Conservation (phyloP, 2,888 invertebrate genomes). For the Callosobruchus maculatus region DNA sequence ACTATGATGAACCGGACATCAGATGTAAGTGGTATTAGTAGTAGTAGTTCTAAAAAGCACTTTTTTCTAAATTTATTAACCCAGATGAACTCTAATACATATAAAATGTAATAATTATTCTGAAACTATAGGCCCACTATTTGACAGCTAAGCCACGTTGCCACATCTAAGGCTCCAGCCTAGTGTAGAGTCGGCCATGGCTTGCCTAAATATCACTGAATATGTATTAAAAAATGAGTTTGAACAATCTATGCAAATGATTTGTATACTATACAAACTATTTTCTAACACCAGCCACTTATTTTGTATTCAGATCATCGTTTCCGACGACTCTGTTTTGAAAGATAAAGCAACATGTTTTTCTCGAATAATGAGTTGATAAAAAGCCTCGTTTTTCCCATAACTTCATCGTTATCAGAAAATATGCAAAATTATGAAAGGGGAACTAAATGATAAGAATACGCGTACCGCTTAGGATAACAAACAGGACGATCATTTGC, state of each 20-base stretch:
- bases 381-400: slow-evolving; percentile 34
- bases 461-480: neutral
- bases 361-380: slow-evolving; percentile 37
- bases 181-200: too few species aligned
- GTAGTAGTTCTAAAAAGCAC: too few species aligned
- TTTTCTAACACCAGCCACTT: neutral
- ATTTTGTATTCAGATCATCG: neutral
- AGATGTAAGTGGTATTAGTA: too few species aligned
- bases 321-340: neutral
- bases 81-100: too few species aligned
- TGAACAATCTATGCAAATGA: neutral
- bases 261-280: neutral
- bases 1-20: too few species aligned
- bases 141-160: too few species aligned
- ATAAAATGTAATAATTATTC: too few species aligned
- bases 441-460: slow-evolving; percentile 23
- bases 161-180: too few species aligned
- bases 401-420: slow-evolving; percentile 34
- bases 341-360: slow-evolving; percentile 32
- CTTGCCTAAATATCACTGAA: too few species aligned
- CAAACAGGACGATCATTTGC: neutral
- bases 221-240: neutral
- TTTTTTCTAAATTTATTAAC: too few species aligned
- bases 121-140: too few species aligned
- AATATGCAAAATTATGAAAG: slow-evolving; percentile 39